Base-by-base conservation (phyloP, 2,888 invertebrate genomes). In the Scaptomyza cyrtandrae region DNA sequence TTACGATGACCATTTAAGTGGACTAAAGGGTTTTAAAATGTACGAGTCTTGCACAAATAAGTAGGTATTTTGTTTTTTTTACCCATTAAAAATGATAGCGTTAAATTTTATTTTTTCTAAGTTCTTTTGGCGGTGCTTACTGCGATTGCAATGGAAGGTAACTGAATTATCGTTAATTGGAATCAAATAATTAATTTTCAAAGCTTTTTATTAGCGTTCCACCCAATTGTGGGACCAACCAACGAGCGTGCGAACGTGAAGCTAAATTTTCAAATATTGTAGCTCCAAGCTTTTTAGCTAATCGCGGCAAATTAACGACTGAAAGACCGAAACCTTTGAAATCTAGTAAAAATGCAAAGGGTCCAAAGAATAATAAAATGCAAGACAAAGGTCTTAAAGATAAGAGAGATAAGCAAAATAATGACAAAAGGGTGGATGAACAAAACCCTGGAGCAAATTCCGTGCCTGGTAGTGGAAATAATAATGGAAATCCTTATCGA, bases 211-310 rank as follows among this genome's bases (percentile, higher is more conserved):
- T 13, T 35, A n/a, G 4, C 14, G 27, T 37, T 41, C 13, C 29
- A 16, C 39, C n/a, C 10, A 33, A 9, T 49, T 55, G 3, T 24
- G 57, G 16, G 10, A 10, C 4, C 14, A 19, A 19, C 27, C 44
- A 9, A 5, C 41, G 2, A 45, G 24, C 11, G 3, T 44, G 54
- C 6, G 50, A 7, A 7, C 35, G 35, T 13, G 85, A 78, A 27
- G 54, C 65, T 16, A 83, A 87, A 41, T 83, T 83, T 49, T 87
- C 89, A 6, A 62, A 75, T n/a, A 33, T 49, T 27, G 14, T 70
- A 9, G 9, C 50, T 10, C 85, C 89, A 2, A 75, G 58, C 48
- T 87, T 89, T 50, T 54, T 89, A 6, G 19, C 2, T 19, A 24
- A 31, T 6, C 58, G 46, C 1, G 1, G 37, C 2, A n/a, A 19